Evolutionary conservation across 92 coral and sea anemone species (phyloP), one percentile per base, ranked within the genome.

Genomic region (Pocillopora meandrina): DNA sequence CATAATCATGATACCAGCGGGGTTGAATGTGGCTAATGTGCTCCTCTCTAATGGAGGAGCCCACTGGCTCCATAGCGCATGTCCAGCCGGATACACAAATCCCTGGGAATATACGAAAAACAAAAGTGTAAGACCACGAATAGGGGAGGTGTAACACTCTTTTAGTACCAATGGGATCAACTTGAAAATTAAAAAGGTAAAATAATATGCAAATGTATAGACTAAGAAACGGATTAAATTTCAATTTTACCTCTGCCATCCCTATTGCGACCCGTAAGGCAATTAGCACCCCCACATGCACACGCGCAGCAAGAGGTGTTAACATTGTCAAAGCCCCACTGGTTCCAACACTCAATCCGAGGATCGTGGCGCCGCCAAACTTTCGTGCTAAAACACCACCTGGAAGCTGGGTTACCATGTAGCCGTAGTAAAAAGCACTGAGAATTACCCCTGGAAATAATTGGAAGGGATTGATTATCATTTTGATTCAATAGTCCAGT

Each of bases 301-400:
- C 68, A 19, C 97, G 77, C 16, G 95, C 90, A 71, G 95, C 95
- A 12, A 90, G 56, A 42, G 98, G 98, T 11, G 95, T 93, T 16
- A 95, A 86, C 75, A 95, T 72, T 4, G 98, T 93, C 20, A 94
- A 83, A 12, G 89, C 71, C 47, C 95, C 85, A 31, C 94, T 87
- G 68, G 88, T 56, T 21, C 94, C 84, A 11, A 95, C 85, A 72
- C 98, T 95, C 18, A 92, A 62, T 18, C 98, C 98, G 90, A 95
- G 90, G 21, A 95, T 85, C 60, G 87, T 95, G 89, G 89, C 92
- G 21, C 98, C 98, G 60, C 98, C 98, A 87, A 92, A 92, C 77
- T 90, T 95, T 72, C 89, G 82, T 71, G 98, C 95, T 87, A 93
- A 80, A 47, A 86, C 58, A 10, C 98, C 98, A 35, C 98, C 98